Evolutionary conservation across 2,113 vertebrate species (phyloP).

Genomic region (Mormoops blainvillei): DNA sequence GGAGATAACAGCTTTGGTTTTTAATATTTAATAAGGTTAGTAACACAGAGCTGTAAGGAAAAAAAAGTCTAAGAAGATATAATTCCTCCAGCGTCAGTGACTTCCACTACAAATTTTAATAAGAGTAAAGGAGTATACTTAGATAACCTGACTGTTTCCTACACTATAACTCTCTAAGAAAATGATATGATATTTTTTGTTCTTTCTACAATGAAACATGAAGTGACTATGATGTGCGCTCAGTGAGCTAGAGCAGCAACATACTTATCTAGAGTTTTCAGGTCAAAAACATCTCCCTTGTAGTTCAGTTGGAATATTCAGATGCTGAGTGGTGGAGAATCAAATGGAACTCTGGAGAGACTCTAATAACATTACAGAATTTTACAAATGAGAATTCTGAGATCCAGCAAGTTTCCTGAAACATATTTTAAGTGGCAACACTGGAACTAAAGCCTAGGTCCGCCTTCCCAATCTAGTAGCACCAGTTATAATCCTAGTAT

Average conservation of each 20-base stretch:
- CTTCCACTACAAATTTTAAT: conserved; percentile 42
- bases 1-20: conserved; percentile 53
- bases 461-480: background rate
- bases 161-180: conserved; percentile 28
- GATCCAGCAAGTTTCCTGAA: background rate
- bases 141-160: conserved; percentile 20
- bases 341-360: background rate
- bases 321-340: background rate
- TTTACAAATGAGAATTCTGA: background rate
- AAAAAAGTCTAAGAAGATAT: conserved; percentile 36
- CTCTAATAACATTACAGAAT: background rate
- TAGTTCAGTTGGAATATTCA: background rate
- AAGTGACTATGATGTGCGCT: background rate
- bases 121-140: conserved; percentile 22
- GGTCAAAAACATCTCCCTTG: background rate
- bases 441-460: background rate
- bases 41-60: conserved; percentile 51
- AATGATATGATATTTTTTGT: background rate
- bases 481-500: background rate
- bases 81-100: conserved; percentile 50
- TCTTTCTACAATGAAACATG: background rate
- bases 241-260: background rate
- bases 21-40: conserved; percentile 49
- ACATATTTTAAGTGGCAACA: background rate
- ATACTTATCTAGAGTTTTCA: background rate